Base-by-base conservation (phyloP, 2,888 invertebrate genomes). In the Amphipyra tragopoginis region DNA sequence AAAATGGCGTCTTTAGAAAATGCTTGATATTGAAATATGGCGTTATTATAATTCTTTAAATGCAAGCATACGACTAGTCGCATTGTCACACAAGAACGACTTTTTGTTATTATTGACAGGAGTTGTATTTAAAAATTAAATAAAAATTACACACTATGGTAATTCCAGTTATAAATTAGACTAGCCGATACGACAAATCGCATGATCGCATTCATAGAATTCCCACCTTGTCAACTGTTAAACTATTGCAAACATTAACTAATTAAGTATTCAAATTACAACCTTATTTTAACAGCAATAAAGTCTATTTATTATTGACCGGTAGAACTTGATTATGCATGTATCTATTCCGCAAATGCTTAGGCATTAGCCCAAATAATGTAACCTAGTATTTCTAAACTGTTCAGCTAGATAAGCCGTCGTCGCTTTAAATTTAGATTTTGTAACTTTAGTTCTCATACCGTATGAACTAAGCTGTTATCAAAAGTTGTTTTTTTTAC, bases 1-100 rank as follows among this genome's bases (percentile, higher is more conserved):
- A 43, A 54, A 76, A 56, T 63, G 59, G 56, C 67, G 47, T n/a
- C 3, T 26, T 14, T 43, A 2, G 29, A 72, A 72, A 69, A 65
- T 72, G 67, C 67, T 68, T 33, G 49, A 52, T 29, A 7, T 42
- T 43, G 15, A 57, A 43, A 36, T 69, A 69, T 72, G 73, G 73
- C 59, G 34, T 58, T 53, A 36, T 13, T 6, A 4, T 0, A 14
- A 10, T 39, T 33, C 15, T 53, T 54, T 57, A 45, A 62, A 68
- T 50, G 45, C 21, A 33, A 15, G 33, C 13, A 47, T 43, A 45
- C 49, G 13, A 53, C 36, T 33, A 1, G 8, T 53, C n/a, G 5
- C 13, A 36, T 11, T 1, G 14, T 34, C 9, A 43, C 9, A 10
- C 11, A 11, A 26, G 6, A 26, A 10, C 26, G 26, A 43, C 21